Conservation (phyloP, 1,140 invertebrate genomes). For the Phymastichus coffea region DNA sequence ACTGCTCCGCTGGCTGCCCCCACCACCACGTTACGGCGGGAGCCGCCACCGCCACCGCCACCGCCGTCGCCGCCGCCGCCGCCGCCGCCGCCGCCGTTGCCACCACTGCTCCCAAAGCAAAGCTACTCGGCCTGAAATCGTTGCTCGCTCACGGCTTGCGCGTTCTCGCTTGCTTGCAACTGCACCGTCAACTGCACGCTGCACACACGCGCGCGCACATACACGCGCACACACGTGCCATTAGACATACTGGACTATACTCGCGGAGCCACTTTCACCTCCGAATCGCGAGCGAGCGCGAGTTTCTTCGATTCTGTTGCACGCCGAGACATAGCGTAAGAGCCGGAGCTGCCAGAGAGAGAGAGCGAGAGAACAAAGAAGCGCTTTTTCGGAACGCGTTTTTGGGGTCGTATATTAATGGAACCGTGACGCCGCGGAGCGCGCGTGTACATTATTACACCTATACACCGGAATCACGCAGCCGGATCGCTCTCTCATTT, state of each 20-base stretch:
- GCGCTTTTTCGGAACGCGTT: constrained; percentile 12
- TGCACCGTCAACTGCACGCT: constrained; percentile 6
- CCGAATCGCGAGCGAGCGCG: too few relatives aligned
- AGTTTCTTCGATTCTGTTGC: too few relatives aligned
- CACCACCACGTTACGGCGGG: constrained; percentile 28
- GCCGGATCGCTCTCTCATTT: background rate
- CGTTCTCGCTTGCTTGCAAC: constrained; percentile 34
- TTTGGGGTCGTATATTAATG: constrained; percentile 43
- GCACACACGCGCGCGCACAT: too few relatives aligned
- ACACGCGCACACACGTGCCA: too few relatives aligned
- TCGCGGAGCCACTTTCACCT: background rate
- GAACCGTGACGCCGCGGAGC: constrained; percentile 45
- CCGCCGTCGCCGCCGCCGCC: background rate
- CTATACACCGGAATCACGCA: too few relatives aligned
- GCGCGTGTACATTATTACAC: too few relatives aligned
- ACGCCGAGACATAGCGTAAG: too few relatives aligned
- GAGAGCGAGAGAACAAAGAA: too few relatives aligned
- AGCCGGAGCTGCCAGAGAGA: too few relatives aligned
- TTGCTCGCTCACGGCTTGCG: constrained; percentile 17
- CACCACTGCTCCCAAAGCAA: too few relatives aligned
- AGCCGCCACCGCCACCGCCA: too few relatives aligned
- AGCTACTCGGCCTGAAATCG: constrained; percentile 13
- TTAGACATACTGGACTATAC: too few relatives aligned
- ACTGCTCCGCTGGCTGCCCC: constrained; percentile 26
- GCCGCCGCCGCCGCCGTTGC: constrained; percentile 22